Evolutionary conservation across 2,888 invertebrate species (phyloP).

Genomic region (Beris chalybata): DNA sequence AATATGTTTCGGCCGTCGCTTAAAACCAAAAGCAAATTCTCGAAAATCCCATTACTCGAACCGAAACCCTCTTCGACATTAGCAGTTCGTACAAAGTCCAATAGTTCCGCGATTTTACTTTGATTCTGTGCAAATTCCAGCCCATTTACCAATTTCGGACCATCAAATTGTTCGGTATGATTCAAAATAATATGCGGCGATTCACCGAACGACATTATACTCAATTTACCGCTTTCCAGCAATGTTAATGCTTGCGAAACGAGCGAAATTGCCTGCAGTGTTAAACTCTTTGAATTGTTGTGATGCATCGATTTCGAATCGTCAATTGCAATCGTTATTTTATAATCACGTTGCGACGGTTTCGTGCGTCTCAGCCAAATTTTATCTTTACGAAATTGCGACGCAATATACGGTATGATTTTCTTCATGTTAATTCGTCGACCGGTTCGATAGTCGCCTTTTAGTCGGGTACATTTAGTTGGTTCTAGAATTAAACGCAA

Average conservation of each 20-base stretch:
- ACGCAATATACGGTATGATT: constrained; percentile 98
- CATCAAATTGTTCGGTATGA: constrained; percentile 80
- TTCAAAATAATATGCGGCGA: constrained; percentile 82
- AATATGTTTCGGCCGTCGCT: constrained; percentile 95
- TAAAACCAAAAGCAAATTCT: constrained; percentile 79
- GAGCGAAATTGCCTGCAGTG: constrained; percentile 92
- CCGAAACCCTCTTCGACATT: constrained; percentile 58
- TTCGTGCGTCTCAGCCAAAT: constrained; percentile 97
- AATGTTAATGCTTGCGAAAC: constrained; percentile 87
- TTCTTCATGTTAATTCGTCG: constrained; percentile 96
- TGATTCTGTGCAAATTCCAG: constrained; percentile 88
- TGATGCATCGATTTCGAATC: constrained; percentile 93
- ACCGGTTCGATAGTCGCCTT: constrained; percentile 96
- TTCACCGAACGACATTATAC: constrained; percentile 91
- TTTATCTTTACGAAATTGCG: constrained; percentile 97
- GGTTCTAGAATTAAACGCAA: constrained; percentile 93
- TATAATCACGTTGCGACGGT: constrained; percentile 94
- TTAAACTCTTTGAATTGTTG: constrained; percentile 84
- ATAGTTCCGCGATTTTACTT: constrained; percentile 80
- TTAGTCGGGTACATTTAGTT: constrained; percentile 86
- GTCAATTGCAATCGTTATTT: constrained; percentile 94
- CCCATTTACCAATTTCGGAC: constrained; percentile 76
- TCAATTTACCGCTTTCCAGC: constrained; percentile 90
- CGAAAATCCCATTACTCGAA: constrained; percentile 53
- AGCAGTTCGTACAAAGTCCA: constrained; percentile 76